phyloP scores from a whole-genome alignment of 2,888 invertebrate genomes.

The Drosophila borborema region DNA sequence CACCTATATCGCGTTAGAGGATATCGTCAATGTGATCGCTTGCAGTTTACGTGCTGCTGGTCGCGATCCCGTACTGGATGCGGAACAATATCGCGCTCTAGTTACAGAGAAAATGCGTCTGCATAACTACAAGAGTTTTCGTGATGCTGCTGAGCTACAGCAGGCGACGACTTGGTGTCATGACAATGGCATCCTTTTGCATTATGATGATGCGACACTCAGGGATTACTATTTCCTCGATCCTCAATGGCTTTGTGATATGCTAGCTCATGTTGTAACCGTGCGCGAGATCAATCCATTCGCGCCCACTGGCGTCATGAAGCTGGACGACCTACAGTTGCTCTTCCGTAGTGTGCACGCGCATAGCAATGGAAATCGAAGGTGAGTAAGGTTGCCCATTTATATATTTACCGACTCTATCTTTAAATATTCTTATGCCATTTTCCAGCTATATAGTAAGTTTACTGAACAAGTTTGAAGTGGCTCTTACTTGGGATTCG shows the following conservation, averaged over 20 bases:
- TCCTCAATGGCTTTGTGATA: conserved; percentile 99
- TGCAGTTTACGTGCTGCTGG: conserved; percentile 89
- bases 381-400: conserved; percentile 53
- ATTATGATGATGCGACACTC: conserved; percentile 97
- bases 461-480: conserved; percentile 97
- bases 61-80: conserved; percentile 92
- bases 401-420: too few relatives aligned
- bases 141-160: conserved; percentile 95
- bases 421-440: background rate
- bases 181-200: conserved; percentile 97
- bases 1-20: conserved; percentile 97
- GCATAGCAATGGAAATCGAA: conserved; percentile 88
- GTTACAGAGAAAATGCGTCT: conserved; percentile 85
- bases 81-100: conserved; percentile 89
- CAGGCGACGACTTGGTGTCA: conserved; percentile 99
- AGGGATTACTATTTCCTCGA: conserved; percentile 98
- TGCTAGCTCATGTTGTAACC: conserved; percentile 98
- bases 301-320: conserved; percentile 96
- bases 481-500: conserved; percentile 98
- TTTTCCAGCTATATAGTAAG: conserved; percentile 92
- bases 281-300: conserved; percentile 99
- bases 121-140: conserved; percentile 84
- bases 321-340: conserved; percentile 95
- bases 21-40: conserved; percentile 93
- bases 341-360: conserved; percentile 95